Evolutionary conservation across 2,888 invertebrate genomes (phyloP).

Genomic region (Crepidodera aurea): DNA sequence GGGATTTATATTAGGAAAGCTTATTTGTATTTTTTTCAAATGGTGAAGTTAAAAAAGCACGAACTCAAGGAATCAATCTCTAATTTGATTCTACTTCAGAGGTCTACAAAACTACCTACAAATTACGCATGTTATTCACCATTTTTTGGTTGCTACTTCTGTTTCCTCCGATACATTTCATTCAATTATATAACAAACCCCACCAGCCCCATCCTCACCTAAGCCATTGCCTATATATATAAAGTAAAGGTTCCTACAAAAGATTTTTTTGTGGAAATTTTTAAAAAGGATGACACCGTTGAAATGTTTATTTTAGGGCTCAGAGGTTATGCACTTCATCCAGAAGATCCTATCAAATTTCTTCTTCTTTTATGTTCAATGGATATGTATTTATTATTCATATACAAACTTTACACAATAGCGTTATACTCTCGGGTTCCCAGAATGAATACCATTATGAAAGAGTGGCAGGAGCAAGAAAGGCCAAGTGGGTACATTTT

Average conservation of each 20-base stretch:
- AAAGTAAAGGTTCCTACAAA: constrained; percentile 9
- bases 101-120: too few species aligned
- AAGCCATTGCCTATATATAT: neutral
- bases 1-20: too few species aligned
- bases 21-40: too few species aligned
- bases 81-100: too few species aligned
- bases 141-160: too few species aligned
- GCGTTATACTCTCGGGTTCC: constrained; percentile 10
- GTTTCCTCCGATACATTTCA: too few species aligned
- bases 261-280: constrained; percentile 15
- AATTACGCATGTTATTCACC: too few species aligned
- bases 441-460: constrained; percentile 13
- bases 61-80: too few species aligned
- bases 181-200: too few species aligned
- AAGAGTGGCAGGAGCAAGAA: neutral
- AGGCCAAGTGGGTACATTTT: neutral
- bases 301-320: constrained; percentile 47
- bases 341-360: constrained; percentile 42
- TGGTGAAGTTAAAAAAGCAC: too few species aligned
- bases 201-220: too few species aligned
- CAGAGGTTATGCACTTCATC: constrained; percentile 3
- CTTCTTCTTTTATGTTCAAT: constrained; percentile 32
- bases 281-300: constrained; percentile 25
- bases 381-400: constrained; percentile 22
- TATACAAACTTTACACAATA: constrained; percentile 25